Evolutionary conservation across 2,797 vertebrate species (phyloP).

Genomic region (Margarornis squamiger): DNA sequence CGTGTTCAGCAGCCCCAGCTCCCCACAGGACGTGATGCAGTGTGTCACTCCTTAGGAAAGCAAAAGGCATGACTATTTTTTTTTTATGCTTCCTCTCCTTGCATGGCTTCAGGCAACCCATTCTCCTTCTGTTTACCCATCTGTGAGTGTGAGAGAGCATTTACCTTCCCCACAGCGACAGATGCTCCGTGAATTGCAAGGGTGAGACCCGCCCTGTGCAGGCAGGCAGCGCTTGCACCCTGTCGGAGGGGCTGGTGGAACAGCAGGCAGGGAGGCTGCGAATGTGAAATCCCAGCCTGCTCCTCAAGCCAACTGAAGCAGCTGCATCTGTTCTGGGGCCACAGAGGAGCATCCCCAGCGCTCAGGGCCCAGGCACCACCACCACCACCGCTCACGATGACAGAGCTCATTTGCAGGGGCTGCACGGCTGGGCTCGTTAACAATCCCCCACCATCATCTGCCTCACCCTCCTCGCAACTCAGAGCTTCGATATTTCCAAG

Average conservation of each 20-base stretch:
- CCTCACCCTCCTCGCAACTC: not conserved
- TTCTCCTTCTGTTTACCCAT: conserved; percentile 45
- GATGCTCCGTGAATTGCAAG: not conserved
- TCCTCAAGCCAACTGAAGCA: not conserved
- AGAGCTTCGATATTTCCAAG: not conserved
- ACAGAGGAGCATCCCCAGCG: not conserved
- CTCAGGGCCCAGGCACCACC: not conserved
- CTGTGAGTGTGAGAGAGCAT: not conserved
- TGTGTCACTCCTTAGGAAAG: not conserved
- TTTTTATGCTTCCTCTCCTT: not conserved
- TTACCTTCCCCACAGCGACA: not conserved
- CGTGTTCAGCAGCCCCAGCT: not conserved
- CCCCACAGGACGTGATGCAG: fast-evolving
- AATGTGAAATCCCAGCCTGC: not conserved
- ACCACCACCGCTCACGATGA: not conserved
- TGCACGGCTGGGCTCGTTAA: fast-evolving
- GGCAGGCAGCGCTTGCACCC: not conserved
- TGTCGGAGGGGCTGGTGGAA: not conserved
- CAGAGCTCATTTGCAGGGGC: not conserved
- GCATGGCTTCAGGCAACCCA: conserved; percentile 15
- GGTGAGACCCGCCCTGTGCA: not conserved
- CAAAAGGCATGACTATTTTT: not conserved
- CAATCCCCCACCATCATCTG: not conserved
- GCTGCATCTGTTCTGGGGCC: not conserved
- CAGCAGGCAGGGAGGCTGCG: fast-evolving